Percentiles rank a stretch among this genome's conserved stretches.
These are phyloP conservation scores for Sebastes aleutianus DNA, from an alignment of 2,797 vertebrate species.

Conservation along the genomic window DNA sequence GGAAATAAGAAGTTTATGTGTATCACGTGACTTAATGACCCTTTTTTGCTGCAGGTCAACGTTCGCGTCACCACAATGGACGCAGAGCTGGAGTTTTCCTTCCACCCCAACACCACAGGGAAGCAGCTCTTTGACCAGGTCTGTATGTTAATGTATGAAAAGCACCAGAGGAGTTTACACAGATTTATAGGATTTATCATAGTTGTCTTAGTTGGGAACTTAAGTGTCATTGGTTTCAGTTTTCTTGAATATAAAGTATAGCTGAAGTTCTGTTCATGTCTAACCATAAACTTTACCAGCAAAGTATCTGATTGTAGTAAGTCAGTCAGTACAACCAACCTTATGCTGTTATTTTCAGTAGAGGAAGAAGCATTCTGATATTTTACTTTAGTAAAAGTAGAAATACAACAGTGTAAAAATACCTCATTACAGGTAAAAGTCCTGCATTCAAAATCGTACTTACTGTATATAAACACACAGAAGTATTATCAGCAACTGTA, in stretches of 20 bases:
- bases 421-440: background rate
- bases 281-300: background rate
- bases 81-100: conserved; percentile 97
- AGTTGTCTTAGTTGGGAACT: background rate
- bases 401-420: background rate
- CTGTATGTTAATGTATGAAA: conserved; percentile 38
- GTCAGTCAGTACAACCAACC: background rate
- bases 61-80: conserved; percentile 96
- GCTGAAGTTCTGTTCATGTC: background rate
- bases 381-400: background rate
- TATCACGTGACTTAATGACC: background rate
- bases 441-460: background rate
- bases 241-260: background rate
- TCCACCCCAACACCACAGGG: conserved; percentile 92
- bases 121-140: conserved; percentile 98
- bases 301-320: background rate
- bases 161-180: background rate
- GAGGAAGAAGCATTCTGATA: background rate
- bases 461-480: background rate
- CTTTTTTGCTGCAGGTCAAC: conserved; percentile 84
- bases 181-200: background rate
- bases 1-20: background rate
- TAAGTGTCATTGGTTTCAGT: background rate
- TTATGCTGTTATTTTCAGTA: background rate
- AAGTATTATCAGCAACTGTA: background rate